Percentiles rank a stretch among this genome's conserved stretches.
Conservation (phyloP, 2,797 vertebrate species). For the Poeciliopsis infans region DNA sequence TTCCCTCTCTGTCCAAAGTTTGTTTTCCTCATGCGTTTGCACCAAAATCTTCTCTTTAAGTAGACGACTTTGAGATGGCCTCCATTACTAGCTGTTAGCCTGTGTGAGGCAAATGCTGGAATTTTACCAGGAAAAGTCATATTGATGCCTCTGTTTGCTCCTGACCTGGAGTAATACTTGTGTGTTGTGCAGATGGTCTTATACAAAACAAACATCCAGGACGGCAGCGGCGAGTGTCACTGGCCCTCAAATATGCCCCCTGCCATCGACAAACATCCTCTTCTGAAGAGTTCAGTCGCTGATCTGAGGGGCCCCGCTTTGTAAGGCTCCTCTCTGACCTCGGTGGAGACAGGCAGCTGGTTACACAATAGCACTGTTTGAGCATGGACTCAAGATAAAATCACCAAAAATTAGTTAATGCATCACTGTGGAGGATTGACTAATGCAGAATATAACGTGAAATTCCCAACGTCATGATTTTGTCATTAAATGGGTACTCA, state of each 20-base stretch:
- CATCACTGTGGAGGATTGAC: not conserved
- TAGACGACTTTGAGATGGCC: not conserved
- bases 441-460: not conserved
- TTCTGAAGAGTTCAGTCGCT: constrained; percentile 33
- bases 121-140: constrained; percentile 3
- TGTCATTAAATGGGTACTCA: not conserved
- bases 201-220: constrained; percentile 50
- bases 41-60: not conserved
- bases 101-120: not conserved
- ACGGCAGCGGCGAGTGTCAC: constrained; percentile 10
- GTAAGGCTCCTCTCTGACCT: constrained; percentile 38
- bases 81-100: not conserved
- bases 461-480: not conserved
- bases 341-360: constrained; percentile 26
- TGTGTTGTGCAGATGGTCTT: constrained; percentile 32
- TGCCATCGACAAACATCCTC: constrained; percentile 61
- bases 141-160: constrained; percentile 19
- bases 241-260: constrained; percentile 47
- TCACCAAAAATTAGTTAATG: not conserved
- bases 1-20: too few relatives aligned
- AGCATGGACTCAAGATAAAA: not conserved
- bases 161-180: constrained; percentile 31
- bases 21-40: not conserved
- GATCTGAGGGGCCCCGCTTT: constrained; percentile 35
- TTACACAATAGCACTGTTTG: constrained; percentile 31